These are phyloP conservation scores for Epistrophe eligans DNA, from an alignment of 2,888 invertebrate genomes.

Conservation along the genomic window DNA sequence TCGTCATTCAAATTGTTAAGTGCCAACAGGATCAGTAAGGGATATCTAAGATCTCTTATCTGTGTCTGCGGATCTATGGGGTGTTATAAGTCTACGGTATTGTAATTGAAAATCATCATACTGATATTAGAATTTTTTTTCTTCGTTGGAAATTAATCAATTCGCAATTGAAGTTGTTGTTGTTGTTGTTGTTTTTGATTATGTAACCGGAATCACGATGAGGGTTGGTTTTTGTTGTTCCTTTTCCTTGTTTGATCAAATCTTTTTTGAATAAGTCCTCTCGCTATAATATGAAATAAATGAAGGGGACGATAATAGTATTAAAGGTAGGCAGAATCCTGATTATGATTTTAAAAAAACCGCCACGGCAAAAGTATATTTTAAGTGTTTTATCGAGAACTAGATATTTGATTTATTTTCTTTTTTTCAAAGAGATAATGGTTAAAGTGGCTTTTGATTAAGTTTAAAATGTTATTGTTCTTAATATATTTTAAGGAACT, in stretches of 20 bases:
- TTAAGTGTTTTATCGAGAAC: too few species aligned
- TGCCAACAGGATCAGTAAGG: constrained; percentile 72
- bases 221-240: constrained; percentile 29
- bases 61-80: constrained; percentile 60
- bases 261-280: constrained; percentile 41
- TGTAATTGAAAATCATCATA: constrained; percentile 66
- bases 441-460: too few species aligned
- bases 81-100: constrained; percentile 71
- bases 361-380: neutral
- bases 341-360: neutral
- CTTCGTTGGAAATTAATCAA: constrained; percentile 57
- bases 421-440: too few species aligned
- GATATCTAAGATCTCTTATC: constrained; percentile 63
- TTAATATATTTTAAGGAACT: too few species aligned
- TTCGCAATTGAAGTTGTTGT: constrained; percentile 63
- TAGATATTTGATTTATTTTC: too few species aligned
- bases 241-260: constrained; percentile 16
- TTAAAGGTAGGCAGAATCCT: neutral
- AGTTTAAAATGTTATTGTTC: too few species aligned
- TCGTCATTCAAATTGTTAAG: constrained; percentile 48
- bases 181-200: constrained; percentile 46
- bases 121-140: neutral
- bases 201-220: constrained; percentile 1
- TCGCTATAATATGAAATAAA: constrained; percentile 45
- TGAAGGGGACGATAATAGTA: neutral